Percentiles rank a stretch among this genome's conserved stretches.
Evolutionary conservation across 2,888 invertebrate species (phyloP).

Genomic region (Amblyjoppa proteus): DNA sequence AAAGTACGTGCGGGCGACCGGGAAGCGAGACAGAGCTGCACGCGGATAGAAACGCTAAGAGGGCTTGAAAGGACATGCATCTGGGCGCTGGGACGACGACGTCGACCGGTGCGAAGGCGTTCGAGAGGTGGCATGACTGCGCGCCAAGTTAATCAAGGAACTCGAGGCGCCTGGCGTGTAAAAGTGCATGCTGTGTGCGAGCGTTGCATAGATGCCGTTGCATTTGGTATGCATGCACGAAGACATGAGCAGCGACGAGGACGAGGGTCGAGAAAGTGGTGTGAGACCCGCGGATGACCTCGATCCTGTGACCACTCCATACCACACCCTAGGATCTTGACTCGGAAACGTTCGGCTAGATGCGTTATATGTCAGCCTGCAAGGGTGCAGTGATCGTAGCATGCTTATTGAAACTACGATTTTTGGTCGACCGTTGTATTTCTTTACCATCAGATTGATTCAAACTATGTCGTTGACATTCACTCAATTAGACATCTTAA

Average conservation of each 20-base stretch:
- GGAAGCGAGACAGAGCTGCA: constrained; percentile 39
- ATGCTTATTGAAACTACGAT: background rate
- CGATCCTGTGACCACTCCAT: constrained; percentile 71
- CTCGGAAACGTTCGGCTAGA: constrained; percentile 4
- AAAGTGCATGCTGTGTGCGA: constrained; percentile 25
- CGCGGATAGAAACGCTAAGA: constrained; percentile 31
- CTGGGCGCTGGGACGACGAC: background rate
- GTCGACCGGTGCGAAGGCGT: constrained; percentile 25
- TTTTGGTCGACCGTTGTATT: background rate
- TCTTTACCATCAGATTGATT: background rate
- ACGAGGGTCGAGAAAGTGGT: constrained; percentile 79
- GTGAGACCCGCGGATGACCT: constrained; percentile 73
- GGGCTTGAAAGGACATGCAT: background rate
- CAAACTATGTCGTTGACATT: background rate
- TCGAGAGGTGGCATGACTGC: constrained; percentile 32
- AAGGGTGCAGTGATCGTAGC: background rate
- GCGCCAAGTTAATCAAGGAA: constrained; percentile 58
- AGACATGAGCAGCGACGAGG: constrained; percentile 45
- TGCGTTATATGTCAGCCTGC: background rate
- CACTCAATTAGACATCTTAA: no score
- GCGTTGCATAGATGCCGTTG: constrained; percentile 38
- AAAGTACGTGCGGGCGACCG: constrained; percentile 19
- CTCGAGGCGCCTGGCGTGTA: constrained; percentile 32
- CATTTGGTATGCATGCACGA: background rate
- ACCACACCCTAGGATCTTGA: constrained; percentile 21